Base-by-base conservation (phyloP, 2,797 vertebrate species). In the Mallotus villosus region DNA sequence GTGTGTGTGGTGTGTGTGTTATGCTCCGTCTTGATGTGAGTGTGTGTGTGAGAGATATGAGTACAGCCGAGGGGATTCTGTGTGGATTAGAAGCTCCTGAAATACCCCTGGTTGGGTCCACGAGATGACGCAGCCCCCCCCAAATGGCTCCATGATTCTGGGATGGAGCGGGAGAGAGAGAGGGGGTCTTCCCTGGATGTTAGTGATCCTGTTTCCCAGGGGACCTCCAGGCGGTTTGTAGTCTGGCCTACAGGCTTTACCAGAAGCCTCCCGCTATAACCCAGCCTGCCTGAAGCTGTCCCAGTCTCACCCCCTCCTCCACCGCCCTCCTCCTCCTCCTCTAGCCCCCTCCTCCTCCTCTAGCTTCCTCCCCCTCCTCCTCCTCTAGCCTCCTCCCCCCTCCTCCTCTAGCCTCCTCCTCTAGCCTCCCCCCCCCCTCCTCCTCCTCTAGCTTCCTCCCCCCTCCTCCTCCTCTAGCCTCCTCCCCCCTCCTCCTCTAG, bases 81-180 rank as follows among this genome's bases (percentile, higher is more conserved):
- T 82, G 71, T 81, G 86, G 88, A 90, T 90, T 91, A 91, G 81
- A 89, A 77, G 84, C 75, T 82, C 86, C 84, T 83, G 85, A 88
- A 87, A 90, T 89, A 90, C 84, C 86, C 41, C 57, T 2, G 49
- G 81, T 82, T 80, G 86, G 79, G 72, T 78, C 81, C 81, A 81
- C 78, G 74, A 86, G 79, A 88, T 88, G 88, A 89, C 74, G 90
- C 89, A 87, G 87, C 71, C 21, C 51, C 63, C 81, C 73, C 68
- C 61, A 87, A 87, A 87, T 81, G 75, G 80, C 75, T 71, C 68
- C 16, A 57, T 66, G 24, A 53, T 2, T 14, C 41, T 46, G 41
- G 41, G 41, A 46, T 46, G 41, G 41, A 14, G 41, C 11, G 12
- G 41, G 41, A 46, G 41, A 11, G 37, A 41, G 37, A 41, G 37